Base-by-base conservation (phyloP, 1,140 invertebrate species). In the Andrena cerasifolii region DNA sequence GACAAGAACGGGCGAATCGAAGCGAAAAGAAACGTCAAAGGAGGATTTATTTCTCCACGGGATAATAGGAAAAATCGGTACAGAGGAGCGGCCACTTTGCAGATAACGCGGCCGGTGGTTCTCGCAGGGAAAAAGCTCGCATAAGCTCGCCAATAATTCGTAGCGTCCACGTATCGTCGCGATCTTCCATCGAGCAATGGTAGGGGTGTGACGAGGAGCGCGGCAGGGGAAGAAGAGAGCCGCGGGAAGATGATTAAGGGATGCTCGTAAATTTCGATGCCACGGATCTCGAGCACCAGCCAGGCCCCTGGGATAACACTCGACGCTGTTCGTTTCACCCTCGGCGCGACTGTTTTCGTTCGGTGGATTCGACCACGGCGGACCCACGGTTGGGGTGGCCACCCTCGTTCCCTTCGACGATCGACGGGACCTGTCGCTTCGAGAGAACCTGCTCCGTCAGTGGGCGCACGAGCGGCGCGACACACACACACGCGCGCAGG, bases 391-490 rank as follows among this genome's bases (percentile, higher is more conserved):
- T 74, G 53, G 73, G 73, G 43, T 31, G 7, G n/a, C 6, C 63
- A 36, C 71, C 59, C 65, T 58, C 18, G n/a, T 26, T 21, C 24
- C 36, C 47, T 63, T 12, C 40, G 61, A 28, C n/a, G 21, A 66
- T 75, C 51, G 62, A 65, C 49, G 53, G n/a, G 45, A 76, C 73
- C 73, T 76, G 73, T 76, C 73, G 73, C 18, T 26, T 51, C 61
- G 65, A 58, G 59, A 56, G 81, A 78, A 83, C 80, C 81, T 82
- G 81, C 47, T 51, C 36, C 62, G 54, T 28, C 62, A 67, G 36
- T 40, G 10, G 10, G 4, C 24, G 47, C 58, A 66, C 72, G 72
- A 78, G 72, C 77, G 65, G 18, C 12, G 21, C 10, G 12, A 14
- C n/a, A n/a, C n/a, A n/a, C n/a, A n/a, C n/a, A n/a, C n/a, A n/a